phyloP scores from a whole-genome alignment of 2,797 vertebrate species.

The Cossypha dichroa region DNA sequence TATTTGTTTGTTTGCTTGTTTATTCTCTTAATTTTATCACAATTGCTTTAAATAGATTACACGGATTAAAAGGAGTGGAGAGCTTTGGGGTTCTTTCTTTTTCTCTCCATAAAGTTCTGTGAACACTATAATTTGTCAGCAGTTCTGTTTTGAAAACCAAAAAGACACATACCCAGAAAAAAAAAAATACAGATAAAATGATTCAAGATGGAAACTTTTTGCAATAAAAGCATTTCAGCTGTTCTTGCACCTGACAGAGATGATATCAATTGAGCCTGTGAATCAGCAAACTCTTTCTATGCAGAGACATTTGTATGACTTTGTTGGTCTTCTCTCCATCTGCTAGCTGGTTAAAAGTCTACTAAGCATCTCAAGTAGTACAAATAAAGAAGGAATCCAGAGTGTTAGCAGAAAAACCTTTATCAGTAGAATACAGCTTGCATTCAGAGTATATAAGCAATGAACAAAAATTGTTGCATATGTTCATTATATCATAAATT shows the following conservation, averaged over 20 bases:
- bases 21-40: background rate
- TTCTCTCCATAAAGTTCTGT: background rate
- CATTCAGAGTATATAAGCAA: background rate
- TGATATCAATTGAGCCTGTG: background rate
- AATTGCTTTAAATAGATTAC: background rate
- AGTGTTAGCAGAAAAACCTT: background rate
- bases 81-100: background rate
- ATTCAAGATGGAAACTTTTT: background rate
- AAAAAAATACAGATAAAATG: background rate
- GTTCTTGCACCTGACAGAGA: slow-evolving; percentile 5
- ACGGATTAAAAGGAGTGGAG: background rate
- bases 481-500: background rate
- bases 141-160: background rate
- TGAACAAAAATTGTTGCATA: background rate
- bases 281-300: slow-evolving; percentile 14
- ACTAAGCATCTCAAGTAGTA: background rate
- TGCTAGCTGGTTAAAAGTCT: background rate
- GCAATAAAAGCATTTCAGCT: slow-evolving; percentile 8
- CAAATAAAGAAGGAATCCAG: background rate
- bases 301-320: background rate
- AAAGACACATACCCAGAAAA: background rate
- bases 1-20: background rate
- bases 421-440: background rate
- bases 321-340: background rate
- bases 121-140: background rate